Base-by-base conservation (phyloP, 2,797 vertebrate genomes). In the Bovichtus variegatus region DNA sequence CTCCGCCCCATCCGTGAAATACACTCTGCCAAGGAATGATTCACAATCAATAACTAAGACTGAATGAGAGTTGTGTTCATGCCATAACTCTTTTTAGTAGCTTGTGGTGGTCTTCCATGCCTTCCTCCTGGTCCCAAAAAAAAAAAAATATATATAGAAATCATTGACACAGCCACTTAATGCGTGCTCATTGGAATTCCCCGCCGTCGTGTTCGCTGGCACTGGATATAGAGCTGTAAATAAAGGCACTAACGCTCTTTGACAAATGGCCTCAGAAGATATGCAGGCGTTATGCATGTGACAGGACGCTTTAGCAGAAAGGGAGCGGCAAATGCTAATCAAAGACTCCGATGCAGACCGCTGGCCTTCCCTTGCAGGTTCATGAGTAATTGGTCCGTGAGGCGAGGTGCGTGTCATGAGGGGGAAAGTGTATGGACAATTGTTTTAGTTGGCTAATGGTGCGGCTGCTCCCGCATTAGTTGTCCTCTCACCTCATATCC, bases 41-140 rank as follows among this genome's bases (percentile, higher is more conserved):
- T 83, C 81, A 67, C 70, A 90, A 93, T 93, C 86, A 87, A 94
- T 94, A 80, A 81, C 64, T 50, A 71, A 71, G 82, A 81, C 82
- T 83, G 84, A 91, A 78, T 73, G 72, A 87, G 79, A 83, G 84
- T 82, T 90, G 71, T 78, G 78, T 71, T 80, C 78, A 38, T 78
- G 84, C 66, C 71, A 87, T 93, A 89, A 92, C 82, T 94, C 89
- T 68, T 84, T 80, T 80, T 92, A 88, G 92, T 89, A 78, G 87
- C 80, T 69, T 46, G 31, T 65, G 74, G 74, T 58, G 64, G 62
- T 74, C 44, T 59, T 53, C 38, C 11, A 21, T 38, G 46, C 66
- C 27, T 41, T 76, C 50, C 38, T 60, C 34, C 12, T 31, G 27
- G 41, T 78, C 59, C 55, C 59, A 31, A 38, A 78, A 83, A 85